Base-by-base conservation (phyloP, 2,113 vertebrate genomes). In the Sprattus sprattus region DNA sequence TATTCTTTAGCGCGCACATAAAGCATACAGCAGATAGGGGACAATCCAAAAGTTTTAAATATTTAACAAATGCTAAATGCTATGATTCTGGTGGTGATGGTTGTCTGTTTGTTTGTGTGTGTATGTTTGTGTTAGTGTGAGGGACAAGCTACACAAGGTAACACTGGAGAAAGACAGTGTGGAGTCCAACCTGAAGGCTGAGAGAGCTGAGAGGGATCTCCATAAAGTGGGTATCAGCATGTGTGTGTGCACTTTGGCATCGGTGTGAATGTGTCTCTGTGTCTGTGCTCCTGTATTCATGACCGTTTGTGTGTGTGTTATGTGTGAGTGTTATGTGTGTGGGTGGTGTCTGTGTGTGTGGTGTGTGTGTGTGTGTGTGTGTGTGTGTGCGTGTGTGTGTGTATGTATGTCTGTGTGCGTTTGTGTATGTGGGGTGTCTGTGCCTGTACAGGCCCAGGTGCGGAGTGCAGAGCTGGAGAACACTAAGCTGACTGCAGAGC, bases 391-490 rank as follows among this genome's bases (percentile, higher is more conserved):
- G 45, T 88, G 78, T 82, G 52, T 83, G 52, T 64, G 6, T 86
- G 22, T 10, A 6, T 39, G 82, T 81, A 28, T 46, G 71, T 13
- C 9, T 44, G 13, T 39, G 67, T 50, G 25, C 64, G 71, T 25
- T 28, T 10, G 15, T 71, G 52, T 84, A 20, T 82, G 83, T n/a
- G n/a, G n/a, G 81, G 75, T 82, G 75, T 64, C 11, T 80, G 47
- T 46, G 52, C 67, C 50, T 81, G 78, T 16, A 0, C 28, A 99
- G 98, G 95, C 96, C 86, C 97, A 99, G 86, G 94, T 98, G 94
- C 98, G 99, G 91, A 99, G 97, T 92, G 97, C 96, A 15, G 98
- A 99, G 93, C 96, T 99, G 92, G 97, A 99, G 93, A 99, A 98
- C 94, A 97, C 96, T 46, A 99, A 97, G 92, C 95, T 99, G 89